Base-by-base conservation (phyloP, 2,888 invertebrate genomes). In the Rutpela maculata region DNA sequence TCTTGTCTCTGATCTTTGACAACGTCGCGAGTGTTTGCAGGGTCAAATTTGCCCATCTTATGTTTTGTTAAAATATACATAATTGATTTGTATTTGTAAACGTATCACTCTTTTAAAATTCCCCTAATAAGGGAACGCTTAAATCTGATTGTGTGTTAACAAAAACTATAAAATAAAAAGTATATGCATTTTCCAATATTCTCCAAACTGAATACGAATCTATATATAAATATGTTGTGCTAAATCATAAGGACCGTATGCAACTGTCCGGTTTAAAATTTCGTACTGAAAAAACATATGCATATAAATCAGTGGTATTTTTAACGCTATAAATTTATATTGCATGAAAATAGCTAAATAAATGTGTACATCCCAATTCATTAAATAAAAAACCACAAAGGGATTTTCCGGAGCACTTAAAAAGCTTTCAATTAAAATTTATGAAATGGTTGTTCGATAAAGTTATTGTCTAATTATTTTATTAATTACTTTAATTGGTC, bases 401-500 rank as follows among this genome's bases (percentile, higher is more conserved):
- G 19, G 17, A 69, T 59, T 56, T 69, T 69, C 18, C 31, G 12
- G 35, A 15, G 17, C 15, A 62, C 6, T 69, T 15, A 43, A 7
- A n/a, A 50, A 7, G 15, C 22, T 19, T 22, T 43, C 31, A 70
- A 62, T 70, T 70, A 70, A 70, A 70, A 70, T 70, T 43, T 43
- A 43, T 60, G 17, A 38, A 60, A 43, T 38, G 70, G 17, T 11
- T 22, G 43, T 43, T 18, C 26, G 15, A 38, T 19, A 70, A 60
- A 70, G 38, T 70, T 12, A 60, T 60, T 60, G 38, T 38, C 26
- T 59, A 69, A 60, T 70, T 70, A 70, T 70, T 70, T 43, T 56
- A 68, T 68, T 57, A 57, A 68, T 66, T 22, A 22, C 10, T 26
- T 66, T 59, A 59, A 69, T 69, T 69, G 18, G 18, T 57, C 35